These are phyloP conservation scores for Megathymus violae DNA, from an alignment of 1,140 invertebrate species.

Conservation along the genomic window DNA sequence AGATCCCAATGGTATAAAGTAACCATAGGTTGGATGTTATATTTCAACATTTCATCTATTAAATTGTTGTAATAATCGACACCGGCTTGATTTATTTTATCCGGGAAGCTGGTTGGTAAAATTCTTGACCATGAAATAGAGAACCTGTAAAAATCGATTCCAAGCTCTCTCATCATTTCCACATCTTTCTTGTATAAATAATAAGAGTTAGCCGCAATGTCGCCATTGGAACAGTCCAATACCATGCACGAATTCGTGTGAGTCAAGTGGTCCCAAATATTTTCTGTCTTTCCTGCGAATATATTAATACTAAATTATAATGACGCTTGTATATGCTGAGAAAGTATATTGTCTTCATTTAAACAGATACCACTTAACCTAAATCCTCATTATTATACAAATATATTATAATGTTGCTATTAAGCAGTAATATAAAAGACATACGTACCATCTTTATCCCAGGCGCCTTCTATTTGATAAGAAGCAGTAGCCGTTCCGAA, in stretches of 20 bases:
- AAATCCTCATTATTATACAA: no score
- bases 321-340: no score
- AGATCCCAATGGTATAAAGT: no score
- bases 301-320: no score
- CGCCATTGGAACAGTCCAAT: constrained; percentile 80
- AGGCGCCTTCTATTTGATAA: constrained; percentile 86
- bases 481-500: constrained; percentile 85
- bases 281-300: constrained; percentile 80
- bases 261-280: constrained; percentile 84
- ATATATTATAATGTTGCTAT: neutral
- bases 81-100: constrained; percentile 83
- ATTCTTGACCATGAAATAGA: constrained; percentile 87
- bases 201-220: constrained; percentile 67
- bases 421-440: neutral
- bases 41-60: no score
- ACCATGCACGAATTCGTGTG: constrained; percentile 79
- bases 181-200: constrained; percentile 78
- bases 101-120: constrained; percentile 85
- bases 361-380: neutral
- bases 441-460: constrained; percentile 81
- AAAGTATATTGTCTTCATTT: constrained; percentile 6
- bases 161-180: constrained; percentile 80
- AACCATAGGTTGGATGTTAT: no score
- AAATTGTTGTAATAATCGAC: constrained; percentile 86
- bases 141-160: constrained; percentile 85